A percentile compares a stretch with the other conserved stretches of the same genome.
Evolutionary conservation across 2,888 invertebrate species (phyloP).

Genomic region (Drosophila limbata): DNA sequence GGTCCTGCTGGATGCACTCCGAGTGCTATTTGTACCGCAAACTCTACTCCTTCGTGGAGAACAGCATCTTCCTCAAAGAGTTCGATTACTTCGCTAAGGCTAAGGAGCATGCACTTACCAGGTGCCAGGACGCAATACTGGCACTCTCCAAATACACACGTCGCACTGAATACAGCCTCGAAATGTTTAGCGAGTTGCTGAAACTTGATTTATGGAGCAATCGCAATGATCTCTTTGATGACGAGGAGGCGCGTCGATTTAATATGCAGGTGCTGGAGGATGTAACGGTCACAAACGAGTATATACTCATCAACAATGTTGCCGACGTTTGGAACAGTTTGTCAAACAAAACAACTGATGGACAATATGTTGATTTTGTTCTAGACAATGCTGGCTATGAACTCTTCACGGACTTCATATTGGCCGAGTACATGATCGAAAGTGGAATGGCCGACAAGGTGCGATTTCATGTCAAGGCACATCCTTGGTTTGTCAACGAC

Average conservation of each 20-base stretch:
- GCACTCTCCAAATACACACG: slow-evolving; percentile 54
- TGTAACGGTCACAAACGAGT: slow-evolving; percentile 86
- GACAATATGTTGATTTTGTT: slow-evolving; percentile 90
- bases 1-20: slow-evolving; percentile 93
- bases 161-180: slow-evolving; percentile 30
- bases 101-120: slow-evolving; percentile 88
- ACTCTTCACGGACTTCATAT: slow-evolving; percentile 93
- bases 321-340: slow-evolving; percentile 87
- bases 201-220: slow-evolving; percentile 95
- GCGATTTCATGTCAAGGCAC: slow-evolving; percentile 93
- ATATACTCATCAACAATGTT: slow-evolving; percentile 88
- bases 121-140: slow-evolving; percentile 67
- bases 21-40: slow-evolving; percentile 96
- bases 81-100: slow-evolving; percentile 92
- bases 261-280: slow-evolving; percentile 86
- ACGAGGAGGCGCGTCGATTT: slow-evolving; percentile 86
- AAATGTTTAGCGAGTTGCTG: slow-evolving; percentile 51
- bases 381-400: slow-evolving; percentile 98
- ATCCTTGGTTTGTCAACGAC: slow-evolving; percentile 98
- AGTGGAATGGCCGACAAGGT: slow-evolving; percentile 88
- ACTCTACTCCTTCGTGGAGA: slow-evolving; percentile 89
- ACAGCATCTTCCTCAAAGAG: slow-evolving; percentile 86
- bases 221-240: slow-evolving; percentile 92
- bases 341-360: slow-evolving; percentile 44
- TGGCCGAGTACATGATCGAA: slow-evolving; percentile 92